A percentile compares a stretch with the other conserved stretches of the same genome.
These are phyloP conservation scores for Pseudomyrmex cubaensis DNA, from an alignment of 1,140 invertebrate genomes.

Conservation along the genomic window DNA sequence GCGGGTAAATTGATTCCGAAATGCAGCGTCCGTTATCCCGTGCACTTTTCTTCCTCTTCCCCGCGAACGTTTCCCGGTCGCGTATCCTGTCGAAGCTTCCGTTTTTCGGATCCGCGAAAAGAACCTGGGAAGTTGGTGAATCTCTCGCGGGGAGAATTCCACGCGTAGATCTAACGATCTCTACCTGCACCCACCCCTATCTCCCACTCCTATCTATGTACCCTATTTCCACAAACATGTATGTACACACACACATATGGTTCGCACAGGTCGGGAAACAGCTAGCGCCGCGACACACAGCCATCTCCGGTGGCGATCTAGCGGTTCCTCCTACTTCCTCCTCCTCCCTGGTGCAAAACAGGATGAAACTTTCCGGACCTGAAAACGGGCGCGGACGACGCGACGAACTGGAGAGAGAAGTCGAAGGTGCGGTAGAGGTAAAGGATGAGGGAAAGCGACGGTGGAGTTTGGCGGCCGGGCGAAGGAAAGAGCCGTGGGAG, in stretches of 20 bases:
- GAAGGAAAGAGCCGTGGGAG: constrained; percentile 49
- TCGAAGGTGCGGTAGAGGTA: constrained; percentile 33
- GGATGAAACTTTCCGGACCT: constrained; percentile 74
- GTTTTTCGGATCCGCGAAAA: neutral
- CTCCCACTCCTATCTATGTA: neutral
- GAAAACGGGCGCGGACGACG: constrained; percentile 29
- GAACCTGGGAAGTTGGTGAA: neutral
- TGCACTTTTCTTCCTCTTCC: constrained; percentile 16
- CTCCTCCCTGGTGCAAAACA: constrained; percentile 66
- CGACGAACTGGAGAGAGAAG: constrained; percentile 5
- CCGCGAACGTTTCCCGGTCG: neutral
- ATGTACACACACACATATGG: constrained; percentile 8
- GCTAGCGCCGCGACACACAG: constrained; percentile 37
- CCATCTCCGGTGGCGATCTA: constrained; percentile 51
- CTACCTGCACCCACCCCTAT: constrained; percentile 31
- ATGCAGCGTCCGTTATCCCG: constrained; percentile 64
- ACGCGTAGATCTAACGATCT: constrained; percentile 55
- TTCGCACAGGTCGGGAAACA: constrained; percentile 10
- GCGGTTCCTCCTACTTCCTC: neutral
- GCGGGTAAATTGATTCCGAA: constrained; percentile 70
- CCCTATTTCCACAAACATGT: neutral
- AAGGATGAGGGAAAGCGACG: constrained; percentile 19
- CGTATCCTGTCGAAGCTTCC: constrained; percentile 40
- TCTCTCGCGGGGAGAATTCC: constrained; percentile 36
- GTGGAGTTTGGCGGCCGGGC: constrained; percentile 62